Conservation (phyloP, 1,140 invertebrate genomes). For the Leguminivora glycinivorella region DNA sequence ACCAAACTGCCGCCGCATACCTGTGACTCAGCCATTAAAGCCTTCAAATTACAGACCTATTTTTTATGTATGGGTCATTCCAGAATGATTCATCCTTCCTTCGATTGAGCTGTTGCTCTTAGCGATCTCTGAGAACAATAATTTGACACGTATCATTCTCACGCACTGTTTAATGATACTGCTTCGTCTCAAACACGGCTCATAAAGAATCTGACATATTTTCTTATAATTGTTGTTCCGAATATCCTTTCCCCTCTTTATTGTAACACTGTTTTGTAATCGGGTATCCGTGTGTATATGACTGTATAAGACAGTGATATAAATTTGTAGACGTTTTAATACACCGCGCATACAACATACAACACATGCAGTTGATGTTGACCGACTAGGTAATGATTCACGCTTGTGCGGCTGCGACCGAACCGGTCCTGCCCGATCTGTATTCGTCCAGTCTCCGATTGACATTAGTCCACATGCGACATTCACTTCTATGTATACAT, state of each 20-base stretch:
- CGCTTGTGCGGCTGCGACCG: conserved; percentile 2
- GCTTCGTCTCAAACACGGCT: neutral
- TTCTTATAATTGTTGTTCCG: neutral
- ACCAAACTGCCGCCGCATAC: neutral
- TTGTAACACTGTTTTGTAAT: conserved; percentile 5
- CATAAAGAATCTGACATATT: neutral
- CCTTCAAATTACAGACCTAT: neutral
- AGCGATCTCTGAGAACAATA: conserved; percentile 4
- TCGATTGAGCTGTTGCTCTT: neutral
- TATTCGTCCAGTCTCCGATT: conserved; percentile 9
- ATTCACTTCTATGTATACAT: neutral
- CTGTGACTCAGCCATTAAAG: conserved; percentile 1
- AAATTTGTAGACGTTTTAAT: conserved; percentile 6
- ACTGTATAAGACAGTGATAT: neutral
- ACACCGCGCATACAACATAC: neutral
- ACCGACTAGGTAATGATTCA: conserved; percentile 26
- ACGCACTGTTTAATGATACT: neutral
- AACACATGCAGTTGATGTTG: conserved; percentile 4
- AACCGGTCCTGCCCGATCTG: conserved; percentile 14
- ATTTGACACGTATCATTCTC: conserved; percentile 5
- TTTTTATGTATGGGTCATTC: conserved; percentile 15
- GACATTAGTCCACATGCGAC: neutral
- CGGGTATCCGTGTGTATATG: neutral
- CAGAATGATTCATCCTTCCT: neutral
- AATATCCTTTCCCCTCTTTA: neutral